phyloP scores from a whole-genome alignment of 1,140 invertebrate species.

The Dendroctonus valens region DNA sequence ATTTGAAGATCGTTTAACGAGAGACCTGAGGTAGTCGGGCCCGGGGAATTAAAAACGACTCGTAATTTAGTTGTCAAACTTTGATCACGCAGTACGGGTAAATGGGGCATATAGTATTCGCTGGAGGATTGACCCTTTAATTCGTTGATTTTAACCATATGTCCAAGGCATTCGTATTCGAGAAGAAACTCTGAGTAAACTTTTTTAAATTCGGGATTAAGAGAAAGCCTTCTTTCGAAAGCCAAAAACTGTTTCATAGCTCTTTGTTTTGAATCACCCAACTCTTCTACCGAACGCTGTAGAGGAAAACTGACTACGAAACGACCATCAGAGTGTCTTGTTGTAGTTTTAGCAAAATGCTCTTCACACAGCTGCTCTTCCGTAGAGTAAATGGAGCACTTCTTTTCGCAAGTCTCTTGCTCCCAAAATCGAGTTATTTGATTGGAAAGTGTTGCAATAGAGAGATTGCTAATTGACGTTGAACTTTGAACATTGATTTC shows the following conservation, averaged over 20 bases:
- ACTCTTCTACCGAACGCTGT: not conserved
- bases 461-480: no score
- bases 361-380: conserved; percentile 32
- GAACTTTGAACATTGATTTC: no score
- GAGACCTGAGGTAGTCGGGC: not conserved
- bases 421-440: not conserved
- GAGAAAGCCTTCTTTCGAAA: conserved; percentile 20
- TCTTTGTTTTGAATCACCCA: conserved; percentile 30
- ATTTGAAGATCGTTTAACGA: conserved; percentile 43
- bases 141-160: conserved; percentile 21
- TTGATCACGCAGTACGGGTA: conserved; percentile 1
- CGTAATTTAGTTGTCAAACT: no score
- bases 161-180: conserved; percentile 24
- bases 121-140: not conserved
- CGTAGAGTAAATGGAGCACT: not conserved
- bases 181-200: conserved; percentile 23
- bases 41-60: conserved; percentile 1
- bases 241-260: conserved; percentile 19
- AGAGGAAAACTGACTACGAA: conserved; percentile 31
- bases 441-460: no score
- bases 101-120: conserved; percentile 20
- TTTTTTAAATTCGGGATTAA: conserved; percentile 26
- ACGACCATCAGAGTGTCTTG: conserved; percentile 17
- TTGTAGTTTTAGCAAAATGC: conserved; percentile 30
- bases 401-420: not conserved